Evolutionary conservation across 2,113 vertebrate species (phyloP), one percentile per base, ranked within the genome.

Genomic region (Ictalurus furcatus): DNA sequence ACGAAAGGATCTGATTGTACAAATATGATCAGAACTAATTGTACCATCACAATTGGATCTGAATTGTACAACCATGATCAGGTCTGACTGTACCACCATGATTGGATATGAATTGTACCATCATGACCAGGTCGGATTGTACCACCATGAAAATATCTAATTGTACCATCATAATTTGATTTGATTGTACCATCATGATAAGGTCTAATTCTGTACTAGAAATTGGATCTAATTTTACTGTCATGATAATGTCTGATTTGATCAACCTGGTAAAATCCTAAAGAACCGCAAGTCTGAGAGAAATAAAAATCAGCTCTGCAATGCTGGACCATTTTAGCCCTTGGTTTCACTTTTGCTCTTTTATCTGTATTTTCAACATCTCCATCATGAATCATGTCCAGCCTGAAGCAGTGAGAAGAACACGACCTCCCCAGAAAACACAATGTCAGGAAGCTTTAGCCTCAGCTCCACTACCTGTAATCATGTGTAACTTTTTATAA

Each of bases 361-460:
- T 74, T 74, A 58, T 90, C 88, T 90, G n/a, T 85, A 73, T 88
- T 88, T 73, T 63, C 21, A 34, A 76, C 69, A 56, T 83, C 82
- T 76, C 85, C 63, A 56, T 25, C 6, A 87, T 85, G 82, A 88
- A 85, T 88, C 89, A 90, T 63, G 2, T 34, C 21, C 76, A 74
- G 17, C 87, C 87, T 34, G 71, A 54, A 88, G 89, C 78, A 11
- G 21, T 14, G 84, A n/a, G 37, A 34, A 30, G 74, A 83, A 30
- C 76, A 25, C 2, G 79, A 88, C 87, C 84, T 90, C 86, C 84
- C 84, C 84, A 52, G 34, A 37, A 88, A 85, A 79, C 65, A 54
- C 76, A 63, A 74, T 86, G 76, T 82, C 83, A 90, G 23, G 78
- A 90, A 88, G 74, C 65, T 81, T 82, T 88, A 65, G 61, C 82